Conservation (phyloP, 2,797 vertebrate genomes). For the Coregonus ussuriensis region DNA sequence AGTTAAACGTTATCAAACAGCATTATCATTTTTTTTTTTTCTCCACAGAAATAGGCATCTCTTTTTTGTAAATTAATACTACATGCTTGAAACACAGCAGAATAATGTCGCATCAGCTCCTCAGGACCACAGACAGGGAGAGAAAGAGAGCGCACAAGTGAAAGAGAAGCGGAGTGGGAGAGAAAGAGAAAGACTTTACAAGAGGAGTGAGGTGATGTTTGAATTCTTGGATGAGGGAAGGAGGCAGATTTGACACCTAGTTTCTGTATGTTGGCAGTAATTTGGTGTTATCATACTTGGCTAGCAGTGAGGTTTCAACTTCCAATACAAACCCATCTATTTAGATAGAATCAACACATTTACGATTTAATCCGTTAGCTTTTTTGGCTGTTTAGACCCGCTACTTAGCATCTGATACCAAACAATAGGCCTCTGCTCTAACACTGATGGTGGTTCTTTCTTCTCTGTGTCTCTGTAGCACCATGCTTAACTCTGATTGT, state of each 20-base stretch:
- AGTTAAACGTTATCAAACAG: slow-evolving; percentile 60
- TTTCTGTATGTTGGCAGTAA: slow-evolving; percentile 67
- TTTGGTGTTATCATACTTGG: slow-evolving; percentile 33
- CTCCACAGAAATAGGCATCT: slow-evolving; percentile 69
- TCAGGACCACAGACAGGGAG: slow-evolving; percentile 70
- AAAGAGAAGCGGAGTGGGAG: slow-evolving; percentile 47
- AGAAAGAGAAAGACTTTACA: slow-evolving; percentile 18
- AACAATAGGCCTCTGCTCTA: slow-evolving; percentile 48
- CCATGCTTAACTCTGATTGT: slow-evolving; percentile 28
- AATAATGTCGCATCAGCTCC: slow-evolving; percentile 69
- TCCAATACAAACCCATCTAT: slow-evolving; percentile 36
- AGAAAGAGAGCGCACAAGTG: slow-evolving; percentile 58
- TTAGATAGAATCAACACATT: neutral
- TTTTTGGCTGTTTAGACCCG: neutral
- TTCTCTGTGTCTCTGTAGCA: slow-evolving; percentile 47
- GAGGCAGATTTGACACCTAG: slow-evolving; percentile 43
- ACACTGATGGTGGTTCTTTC: slow-evolving; percentile 61
- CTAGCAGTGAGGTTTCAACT: slow-evolving; percentile 35
- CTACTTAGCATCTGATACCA: slow-evolving; percentile 24
- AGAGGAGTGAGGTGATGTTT: slow-evolving; percentile 36
- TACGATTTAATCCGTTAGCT: neutral
- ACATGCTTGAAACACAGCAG: slow-evolving; percentile 84
- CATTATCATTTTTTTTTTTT: slow-evolving; percentile 63
- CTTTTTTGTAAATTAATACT: slow-evolving; percentile 82
- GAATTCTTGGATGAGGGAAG: slow-evolving; percentile 46